Base-by-base conservation (phyloP, 2,888 invertebrate species). In the Hedya salicella region DNA sequence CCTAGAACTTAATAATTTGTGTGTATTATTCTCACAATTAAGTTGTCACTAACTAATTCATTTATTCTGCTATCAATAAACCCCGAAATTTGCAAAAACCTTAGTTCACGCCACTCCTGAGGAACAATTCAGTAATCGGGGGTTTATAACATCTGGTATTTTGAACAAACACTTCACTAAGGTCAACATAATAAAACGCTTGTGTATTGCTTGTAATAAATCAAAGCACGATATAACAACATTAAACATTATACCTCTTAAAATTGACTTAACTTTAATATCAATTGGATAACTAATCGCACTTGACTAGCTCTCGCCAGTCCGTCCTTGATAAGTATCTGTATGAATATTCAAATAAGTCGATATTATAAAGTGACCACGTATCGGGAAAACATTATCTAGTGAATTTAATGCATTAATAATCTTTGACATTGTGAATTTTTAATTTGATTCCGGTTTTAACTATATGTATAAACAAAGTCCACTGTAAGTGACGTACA, bases 151-250 rank as follows among this genome's bases (percentile, higher is more conserved):
- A 40, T 32, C 49, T 42, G 56, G n/a, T 50, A 57, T 57, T 42
- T 50, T 57, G 50, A 64, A 36, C 50, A 32, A 63, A 19, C 25
- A 30, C 32, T 40, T 49, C 19, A 32, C 36, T 57, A 57, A 64
- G 57, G 57, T 50, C 64, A 57, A 49, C 11, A 40, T 44, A 57
- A 25, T 57, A 64, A 57, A 57, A 57, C 42, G 40, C 40, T 9
- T 25, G 40, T 48, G 21, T 56, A 50, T 17, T 56, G 39, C 42
- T 36, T 40, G 50, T 57, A 19, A 57, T 50, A 49, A 64, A 64
- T 64, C 25, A 50, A 6, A 57, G 40, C 19, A 57, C 14, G 40
- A 21, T 49, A 30, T 49, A 32, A 49, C 19, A 44, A 30, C 56
- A 54, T 62, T 16, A 42, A 44, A 30, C 63, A 54, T 62, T 16